phyloP scores from a whole-genome alignment of 2,113 vertebrate species.

The Pelecanus crispus region DNA sequence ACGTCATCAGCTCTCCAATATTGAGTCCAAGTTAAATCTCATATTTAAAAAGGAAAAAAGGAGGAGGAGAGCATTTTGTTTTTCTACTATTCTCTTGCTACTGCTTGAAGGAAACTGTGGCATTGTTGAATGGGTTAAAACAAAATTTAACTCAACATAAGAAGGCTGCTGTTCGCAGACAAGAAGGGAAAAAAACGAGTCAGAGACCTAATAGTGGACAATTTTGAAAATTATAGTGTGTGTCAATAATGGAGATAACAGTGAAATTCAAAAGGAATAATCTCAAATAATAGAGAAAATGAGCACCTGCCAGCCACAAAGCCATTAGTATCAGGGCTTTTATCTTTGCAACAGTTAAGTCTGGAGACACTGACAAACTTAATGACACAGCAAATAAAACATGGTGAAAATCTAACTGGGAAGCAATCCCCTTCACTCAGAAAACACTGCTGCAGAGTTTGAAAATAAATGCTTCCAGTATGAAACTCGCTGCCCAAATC shows the following conservation, averaged over 20 bases:
- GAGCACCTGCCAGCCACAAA: conserved; percentile 58
- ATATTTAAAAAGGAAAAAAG: not conserved
- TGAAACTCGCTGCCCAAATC: not conserved
- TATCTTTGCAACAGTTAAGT: conserved; percentile 44
- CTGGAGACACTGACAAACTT: conserved; percentile 48
- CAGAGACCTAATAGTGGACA: conserved; percentile 63
- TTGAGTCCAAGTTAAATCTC: not conserved
- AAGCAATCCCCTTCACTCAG: not conserved
- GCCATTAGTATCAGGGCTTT: conserved; percentile 52
- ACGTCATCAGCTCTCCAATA: not conserved
- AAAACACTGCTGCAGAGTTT: not conserved
- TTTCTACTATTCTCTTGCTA: not conserved
- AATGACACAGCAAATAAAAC: conserved; percentile 38
- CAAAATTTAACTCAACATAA: conserved; percentile 28
- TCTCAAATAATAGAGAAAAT: conserved; percentile 42
- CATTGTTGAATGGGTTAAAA: conserved; percentile 36
- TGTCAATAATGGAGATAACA: conserved; percentile 59
- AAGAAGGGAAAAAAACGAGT: not conserved
- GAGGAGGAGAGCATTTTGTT: not conserved
- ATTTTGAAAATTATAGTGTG: conserved; percentile 63
- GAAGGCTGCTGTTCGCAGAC: conserved; percentile 10
- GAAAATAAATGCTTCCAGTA: not conserved
- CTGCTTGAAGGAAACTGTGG: not conserved
- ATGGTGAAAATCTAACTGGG: not conserved
- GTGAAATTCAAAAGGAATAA: conserved; percentile 55